phyloP scores from a whole-genome alignment of 2,797 vertebrate genomes.

The Microhierax caerulescens region DNA sequence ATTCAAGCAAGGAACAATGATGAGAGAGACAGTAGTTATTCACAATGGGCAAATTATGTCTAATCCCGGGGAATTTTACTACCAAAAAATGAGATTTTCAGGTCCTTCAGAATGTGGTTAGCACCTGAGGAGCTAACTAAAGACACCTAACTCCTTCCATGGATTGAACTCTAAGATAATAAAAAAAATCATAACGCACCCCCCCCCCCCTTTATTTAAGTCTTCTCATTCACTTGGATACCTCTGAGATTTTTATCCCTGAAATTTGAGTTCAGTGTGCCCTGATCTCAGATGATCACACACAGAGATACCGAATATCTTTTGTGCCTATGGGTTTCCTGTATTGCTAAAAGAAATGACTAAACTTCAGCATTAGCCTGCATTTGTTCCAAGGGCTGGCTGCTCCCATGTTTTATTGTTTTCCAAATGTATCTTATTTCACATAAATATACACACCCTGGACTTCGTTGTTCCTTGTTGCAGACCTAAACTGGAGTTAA shows the following conservation, averaged over 20 bases:
- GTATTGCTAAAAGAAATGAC: neutral
- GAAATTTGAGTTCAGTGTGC: neutral
- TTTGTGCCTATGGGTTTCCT: neutral
- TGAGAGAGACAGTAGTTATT: neutral
- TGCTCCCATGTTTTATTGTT: neutral
- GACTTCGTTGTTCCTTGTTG: neutral
- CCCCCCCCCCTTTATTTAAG: neutral
- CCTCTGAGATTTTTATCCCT: neutral
- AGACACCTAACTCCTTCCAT: neutral
- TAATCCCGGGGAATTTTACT: neutral
- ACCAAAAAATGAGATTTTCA: neutral
- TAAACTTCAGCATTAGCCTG: neutral
- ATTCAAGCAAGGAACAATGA: neutral
- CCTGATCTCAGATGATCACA: neutral
- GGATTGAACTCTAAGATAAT: neutral
- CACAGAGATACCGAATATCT: neutral
- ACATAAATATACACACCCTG: neutral
- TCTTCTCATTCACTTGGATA: neutral
- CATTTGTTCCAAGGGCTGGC: neutral
- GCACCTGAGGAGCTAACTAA: neutral
- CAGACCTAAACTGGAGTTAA: neutral
- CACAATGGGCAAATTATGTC: neutral
- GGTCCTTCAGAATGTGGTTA: neutral
- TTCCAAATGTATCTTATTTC: neutral
- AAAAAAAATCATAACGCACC: too few species aligned